Evolutionary conservation across 2,888 invertebrate genomes (phyloP), one percentile per base, ranked within the genome.

Genomic region (Pyrrhosoma nymphula): DNA sequence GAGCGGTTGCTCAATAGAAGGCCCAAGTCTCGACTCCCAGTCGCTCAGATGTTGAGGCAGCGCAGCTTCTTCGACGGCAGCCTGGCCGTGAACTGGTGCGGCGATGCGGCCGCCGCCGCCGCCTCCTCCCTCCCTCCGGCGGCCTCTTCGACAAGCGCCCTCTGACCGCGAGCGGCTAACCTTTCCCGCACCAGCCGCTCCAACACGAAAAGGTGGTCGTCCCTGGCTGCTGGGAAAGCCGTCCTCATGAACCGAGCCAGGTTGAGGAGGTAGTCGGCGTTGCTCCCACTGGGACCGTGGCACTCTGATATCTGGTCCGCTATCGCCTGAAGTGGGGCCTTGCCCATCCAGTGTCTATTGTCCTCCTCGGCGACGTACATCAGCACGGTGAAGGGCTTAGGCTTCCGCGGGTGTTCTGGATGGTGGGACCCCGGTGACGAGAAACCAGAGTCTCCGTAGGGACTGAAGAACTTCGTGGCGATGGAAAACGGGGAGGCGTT

Each of bases 261-360:
- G 96, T 97, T 98, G 95, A 99, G 97, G 12, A 99, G 97, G 97
- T 99, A 99, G 97, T 99, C 99, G 30, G 98, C 98, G 96, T 99
- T 99, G 95, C 98, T 98, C 0, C 99, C 99, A 96, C 98, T 98
- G 0, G 98, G 98, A 0, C 99, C 99, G 26, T 98, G 97, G 96
- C 98, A 98, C 96, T 98, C 97, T 90, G 98, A 97, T 95, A 99
- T 99, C 97, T 99, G 98, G 95, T 97, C 97, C 0, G 99, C 99
- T 95, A 99, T 99, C 39, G 98, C 98, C 63, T 98, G 97, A 14
- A 98, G 96, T 0, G 98, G 98, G 0, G 98, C 98, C 8, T 99
- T 98, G 0, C 99, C 99, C 20, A 99, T 97, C 98, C 98, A 99
- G 96, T 98, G 98, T 0, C 97, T 97, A 97, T 99, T 99, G 96